These are phyloP conservation scores for Prunella himalayana DNA, from an alignment of 2,113 vertebrate species.

Conservation along the genomic window DNA sequence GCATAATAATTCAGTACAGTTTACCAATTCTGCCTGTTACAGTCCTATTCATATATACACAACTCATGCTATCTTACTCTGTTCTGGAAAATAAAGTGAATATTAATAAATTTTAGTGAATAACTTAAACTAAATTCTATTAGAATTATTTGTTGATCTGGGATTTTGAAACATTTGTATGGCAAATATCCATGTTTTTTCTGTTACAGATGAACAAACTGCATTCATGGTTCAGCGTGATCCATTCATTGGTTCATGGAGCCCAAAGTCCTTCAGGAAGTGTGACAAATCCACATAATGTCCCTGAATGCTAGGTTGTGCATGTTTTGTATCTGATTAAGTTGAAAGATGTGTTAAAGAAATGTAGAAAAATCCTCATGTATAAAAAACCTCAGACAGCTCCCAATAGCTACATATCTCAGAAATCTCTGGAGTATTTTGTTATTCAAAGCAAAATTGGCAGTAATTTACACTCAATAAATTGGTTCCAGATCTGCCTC, in stretches of 20 bases:
- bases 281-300: constrained; percentile 44
- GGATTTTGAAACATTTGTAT: not conserved
- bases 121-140: not conserved
- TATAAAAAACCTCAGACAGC: not conserved
- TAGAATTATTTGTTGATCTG: not conserved
- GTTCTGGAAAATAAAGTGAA: not conserved
- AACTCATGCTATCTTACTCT: not conserved
- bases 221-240: constrained; percentile 17
- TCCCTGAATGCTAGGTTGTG: constrained; percentile 30
- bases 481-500: constrained; percentile 15
- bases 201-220: constrained; percentile 32
- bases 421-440: constrained; percentile 43
- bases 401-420: constrained; percentile 6
- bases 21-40: not conserved
- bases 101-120: not conserved
- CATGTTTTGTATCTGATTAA: constrained; percentile 41
- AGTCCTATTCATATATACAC: not conserved
- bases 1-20: not conserved
- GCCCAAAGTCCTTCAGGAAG: constrained; percentile 36
- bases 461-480: constrained; percentile 49
- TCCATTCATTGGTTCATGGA: constrained; percentile 17
- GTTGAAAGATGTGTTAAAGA: constrained; percentile 35
- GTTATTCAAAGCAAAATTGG: constrained; percentile 33
- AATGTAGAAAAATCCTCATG: not conserved
- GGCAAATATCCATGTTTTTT: not conserved